Evolutionary conservation across 2,888 invertebrate species (phyloP).

Genomic region (Eupithecia insigniata): DNA sequence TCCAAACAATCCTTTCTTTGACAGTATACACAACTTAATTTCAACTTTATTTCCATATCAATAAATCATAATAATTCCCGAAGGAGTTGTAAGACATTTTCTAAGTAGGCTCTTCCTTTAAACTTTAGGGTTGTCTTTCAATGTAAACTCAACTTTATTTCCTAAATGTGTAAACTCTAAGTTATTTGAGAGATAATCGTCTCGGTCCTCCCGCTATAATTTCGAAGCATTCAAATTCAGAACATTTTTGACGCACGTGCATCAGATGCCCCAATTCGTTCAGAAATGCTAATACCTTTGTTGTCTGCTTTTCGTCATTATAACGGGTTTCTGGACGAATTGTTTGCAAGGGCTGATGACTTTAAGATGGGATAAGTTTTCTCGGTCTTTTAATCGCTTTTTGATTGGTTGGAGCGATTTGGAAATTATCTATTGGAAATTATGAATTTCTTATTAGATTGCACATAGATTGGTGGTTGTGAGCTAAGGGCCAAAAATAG

Average conservation of each 20-base stretch:
- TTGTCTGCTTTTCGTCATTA: constrained; percentile 72
- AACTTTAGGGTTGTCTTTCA: constrained; percentile 2
- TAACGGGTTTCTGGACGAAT: constrained; percentile 66
- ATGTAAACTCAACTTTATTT: constrained; percentile 12
- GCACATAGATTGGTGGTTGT: not conserved
- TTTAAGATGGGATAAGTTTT: constrained; percentile 25
- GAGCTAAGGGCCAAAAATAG: not conserved
- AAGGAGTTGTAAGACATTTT: constrained; percentile 7
- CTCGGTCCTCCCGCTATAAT: constrained; percentile 12
- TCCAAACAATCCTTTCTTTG: constrained; percentile 30
- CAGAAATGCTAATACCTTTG: constrained; percentile 80
- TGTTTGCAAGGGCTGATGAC: constrained; percentile 19
- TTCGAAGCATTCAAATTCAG: constrained; percentile 34
- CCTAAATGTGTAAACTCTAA: constrained; percentile 14
- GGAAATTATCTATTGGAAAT: constrained; percentile 9
- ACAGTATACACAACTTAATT: constrained; percentile 10
- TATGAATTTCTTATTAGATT: not conserved
- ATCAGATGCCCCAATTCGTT: constrained; percentile 56
- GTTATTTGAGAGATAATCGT: constrained; percentile 9
- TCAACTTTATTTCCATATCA: not conserved
- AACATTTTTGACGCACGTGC: constrained; percentile 44
- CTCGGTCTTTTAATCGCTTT: constrained; percentile 39
- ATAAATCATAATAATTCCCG: constrained; percentile 1
- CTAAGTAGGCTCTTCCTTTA: constrained; percentile 1
- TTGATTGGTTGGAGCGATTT: constrained; percentile 18